Percentiles rank a stretch among this genome's conserved stretches.
Evolutionary conservation across 2,888 invertebrate species (phyloP).

Genomic region (Pinctada fucata): DNA sequence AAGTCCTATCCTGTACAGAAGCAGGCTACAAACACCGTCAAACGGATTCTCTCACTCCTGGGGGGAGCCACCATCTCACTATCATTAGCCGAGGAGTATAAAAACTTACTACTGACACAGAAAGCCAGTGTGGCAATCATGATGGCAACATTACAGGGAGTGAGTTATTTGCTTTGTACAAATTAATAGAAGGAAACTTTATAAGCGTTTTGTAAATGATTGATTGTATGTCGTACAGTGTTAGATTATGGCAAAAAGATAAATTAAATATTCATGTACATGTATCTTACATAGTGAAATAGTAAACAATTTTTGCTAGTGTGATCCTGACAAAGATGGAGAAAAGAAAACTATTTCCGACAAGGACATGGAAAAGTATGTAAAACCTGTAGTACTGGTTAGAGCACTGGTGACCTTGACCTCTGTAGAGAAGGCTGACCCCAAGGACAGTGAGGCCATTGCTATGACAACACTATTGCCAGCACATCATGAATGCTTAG

Average conservation of each 20-base stretch:
- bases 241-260: not conserved
- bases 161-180: too few relatives aligned
- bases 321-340: conserved; percentile 29
- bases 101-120: conserved; percentile 81
- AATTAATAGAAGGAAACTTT: too few relatives aligned
- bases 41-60: conserved; percentile 80
- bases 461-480: conserved; percentile 84
- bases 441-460: conserved; percentile 81
- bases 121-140: conserved; percentile 59
- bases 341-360: conserved; percentile 53
- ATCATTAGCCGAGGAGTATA: conserved; percentile 83
- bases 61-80: conserved; percentile 83
- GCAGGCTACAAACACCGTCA: conserved; percentile 82
- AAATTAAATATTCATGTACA: not conserved
- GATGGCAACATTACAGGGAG: too few relatives aligned
- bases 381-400: conserved; percentile 63
- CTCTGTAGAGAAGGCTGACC: conserved; percentile 69
- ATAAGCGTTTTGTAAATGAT: too few relatives aligned
- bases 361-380: conserved; percentile 42
- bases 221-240: too few relatives aligned
- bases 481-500: conserved; percentile 86
- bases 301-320: too few relatives aligned
- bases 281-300: too few relatives aligned
- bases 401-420: conserved; percentile 75
- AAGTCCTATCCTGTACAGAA: conserved; percentile 82